These are phyloP conservation scores for Aradophagus sp. DNA, from an alignment of 1,140 invertebrate genomes.

Conservation along the genomic window DNA sequence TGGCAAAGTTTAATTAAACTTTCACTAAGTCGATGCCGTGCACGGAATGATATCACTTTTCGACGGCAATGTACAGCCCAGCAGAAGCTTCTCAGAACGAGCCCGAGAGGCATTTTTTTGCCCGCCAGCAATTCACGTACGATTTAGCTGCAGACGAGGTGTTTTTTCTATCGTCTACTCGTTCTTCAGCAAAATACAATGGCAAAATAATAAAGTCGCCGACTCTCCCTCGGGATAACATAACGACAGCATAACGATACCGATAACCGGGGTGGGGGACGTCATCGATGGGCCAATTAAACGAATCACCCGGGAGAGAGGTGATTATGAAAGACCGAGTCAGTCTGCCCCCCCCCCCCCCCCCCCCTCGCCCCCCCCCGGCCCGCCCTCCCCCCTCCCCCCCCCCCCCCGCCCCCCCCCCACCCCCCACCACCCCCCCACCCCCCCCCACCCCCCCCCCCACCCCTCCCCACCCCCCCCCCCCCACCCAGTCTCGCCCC, in stretches of 20 bases:
- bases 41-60: conserved; percentile 27
- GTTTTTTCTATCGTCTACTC: conserved; percentile 37
- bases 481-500: too few relatives aligned
- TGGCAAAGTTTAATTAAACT: too few relatives aligned
- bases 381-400: too few relatives aligned
- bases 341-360: conserved; percentile 15
- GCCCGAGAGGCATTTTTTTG: conserved; percentile 24
- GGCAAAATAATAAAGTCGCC: conserved; percentile 53
- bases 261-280: conserved; percentile 11
- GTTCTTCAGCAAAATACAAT: conserved; percentile 50
- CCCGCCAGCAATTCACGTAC: conserved; percentile 41
- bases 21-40: too few relatives aligned
- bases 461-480: too few relatives aligned
- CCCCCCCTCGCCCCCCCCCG: too few relatives aligned
- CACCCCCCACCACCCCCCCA: too few relatives aligned
- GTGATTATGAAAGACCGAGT: conserved; percentile 53
- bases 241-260: conserved; percentile 2
- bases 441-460: too few relatives aligned
- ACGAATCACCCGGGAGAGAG: conserved; percentile 35
- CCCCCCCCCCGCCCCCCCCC: too few relatives aligned
- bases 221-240: conserved; percentile 43
- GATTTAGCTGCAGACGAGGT: conserved; percentile 46
- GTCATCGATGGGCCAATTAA: conserved; percentile 52
- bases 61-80: conserved; percentile 6
- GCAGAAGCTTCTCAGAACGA: conserved; percentile 16